phyloP scores from a whole-genome alignment of 2,113 vertebrate genomes.

The Stomatorhinus ivindoensis region DNA sequence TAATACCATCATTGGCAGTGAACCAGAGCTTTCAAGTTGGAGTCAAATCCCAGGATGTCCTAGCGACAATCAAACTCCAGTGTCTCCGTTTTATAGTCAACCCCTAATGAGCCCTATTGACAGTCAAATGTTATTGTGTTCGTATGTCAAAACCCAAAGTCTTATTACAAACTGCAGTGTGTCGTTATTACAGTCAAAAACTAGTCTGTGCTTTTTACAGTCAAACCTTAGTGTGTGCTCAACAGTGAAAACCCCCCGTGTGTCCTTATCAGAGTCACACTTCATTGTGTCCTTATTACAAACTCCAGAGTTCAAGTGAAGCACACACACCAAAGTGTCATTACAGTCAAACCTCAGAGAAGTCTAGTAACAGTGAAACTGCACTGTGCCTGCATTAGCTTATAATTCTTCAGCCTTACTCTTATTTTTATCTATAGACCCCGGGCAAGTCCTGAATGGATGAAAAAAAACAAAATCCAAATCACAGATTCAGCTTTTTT shows the following conservation, averaged over 20 bases:
- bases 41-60: background rate
- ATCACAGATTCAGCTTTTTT: slow-evolving; percentile 19
- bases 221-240: background rate
- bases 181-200: background rate
- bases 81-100: slow-evolving; percentile 30
- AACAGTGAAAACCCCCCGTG: background rate
- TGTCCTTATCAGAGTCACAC: slow-evolving; percentile 25
- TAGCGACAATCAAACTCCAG: background rate
- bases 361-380: background rate
- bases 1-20: slow-evolving; percentile 19
- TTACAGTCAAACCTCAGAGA: background rate
- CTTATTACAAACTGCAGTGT: background rate
- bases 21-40: background rate
- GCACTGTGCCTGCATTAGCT: background rate
- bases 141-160: background rate
- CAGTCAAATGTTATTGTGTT: background rate
- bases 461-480: background rate
- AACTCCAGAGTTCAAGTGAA: slow-evolving; percentile 30
- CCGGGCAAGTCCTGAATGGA: background rate
- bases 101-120: background rate
- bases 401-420: background rate
- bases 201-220: background rate
- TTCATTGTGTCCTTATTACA: slow-evolving; percentile 32
- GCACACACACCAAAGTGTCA: background rate
- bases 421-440: background rate